These are phyloP conservation scores for Drosophila hamatofila DNA, from an alignment of 2,888 invertebrate species.

Conservation along the genomic window DNA sequence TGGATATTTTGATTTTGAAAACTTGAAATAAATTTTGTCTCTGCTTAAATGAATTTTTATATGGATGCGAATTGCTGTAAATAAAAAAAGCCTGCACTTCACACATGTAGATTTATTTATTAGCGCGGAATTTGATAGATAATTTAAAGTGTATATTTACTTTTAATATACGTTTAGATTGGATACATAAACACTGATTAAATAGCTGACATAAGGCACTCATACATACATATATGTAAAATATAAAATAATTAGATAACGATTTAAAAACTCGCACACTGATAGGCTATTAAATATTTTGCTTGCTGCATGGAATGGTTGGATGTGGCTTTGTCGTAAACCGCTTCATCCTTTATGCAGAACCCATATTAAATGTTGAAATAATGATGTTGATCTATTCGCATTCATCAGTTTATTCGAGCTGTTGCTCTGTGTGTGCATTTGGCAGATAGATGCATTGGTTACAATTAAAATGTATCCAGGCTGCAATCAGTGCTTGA, in stretches of 20 bases:
- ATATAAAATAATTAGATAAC: neutral
- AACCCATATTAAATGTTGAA: slow-evolving; percentile 12
- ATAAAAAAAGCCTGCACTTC: too few relatives aligned
- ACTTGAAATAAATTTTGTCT: too few relatives aligned
- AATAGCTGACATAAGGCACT: too few relatives aligned
- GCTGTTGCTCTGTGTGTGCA: slow-evolving; percentile 10
- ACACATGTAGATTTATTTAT: too few relatives aligned
- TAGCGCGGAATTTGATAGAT: too few relatives aligned
- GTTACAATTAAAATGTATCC: slow-evolving; percentile 45
- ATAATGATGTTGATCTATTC: slow-evolving; percentile 34
- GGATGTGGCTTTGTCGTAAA: slow-evolving; percentile 10
- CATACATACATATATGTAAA: too few relatives aligned
- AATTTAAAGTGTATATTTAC: too few relatives aligned
- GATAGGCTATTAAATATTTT: neutral
- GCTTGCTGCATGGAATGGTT: neutral
- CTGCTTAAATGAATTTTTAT: too few relatives aligned
- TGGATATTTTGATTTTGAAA: too few relatives aligned
- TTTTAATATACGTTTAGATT: neutral
- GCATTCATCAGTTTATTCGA: slow-evolving; percentile 7
- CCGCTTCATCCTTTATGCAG: slow-evolving; percentile 14
- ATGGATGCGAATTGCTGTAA: too few relatives aligned
- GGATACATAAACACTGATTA: neutral
- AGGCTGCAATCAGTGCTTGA: slow-evolving; percentile 16
- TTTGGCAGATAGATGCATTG: slow-evolving; percentile 30
- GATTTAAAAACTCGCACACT: slow-evolving; percentile 1